Base-by-base conservation (phyloP, 2,113 vertebrate genomes). In the Toxotes chatareus region DNA sequence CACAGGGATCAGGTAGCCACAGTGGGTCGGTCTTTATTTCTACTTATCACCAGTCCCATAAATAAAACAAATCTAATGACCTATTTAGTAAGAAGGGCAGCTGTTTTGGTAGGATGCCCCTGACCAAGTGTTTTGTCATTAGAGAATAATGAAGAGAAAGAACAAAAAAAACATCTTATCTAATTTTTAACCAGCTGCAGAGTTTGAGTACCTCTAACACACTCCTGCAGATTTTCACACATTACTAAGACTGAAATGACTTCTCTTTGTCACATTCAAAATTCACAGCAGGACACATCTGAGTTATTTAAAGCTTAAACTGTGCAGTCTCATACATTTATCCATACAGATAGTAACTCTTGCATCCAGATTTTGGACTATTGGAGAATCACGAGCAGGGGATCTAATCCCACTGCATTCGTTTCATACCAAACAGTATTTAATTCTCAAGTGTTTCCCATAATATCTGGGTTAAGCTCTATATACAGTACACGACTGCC, bases 391-490 rank as follows among this genome's bases (percentile, higher is more conserved):
- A 23, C 27, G 16, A 21, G 60, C 13, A 56, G 23, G 23, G 5
- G 42, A 40, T 34, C 27, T 36, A 47, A 49, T 47, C 73, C 13
- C 47, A 8, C 46, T 59, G 40, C 31, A 46, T 60, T 57, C 11
- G 23, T 69, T 38, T 68, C 19, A 34, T 64, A 59, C 8, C 47
- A 60, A 59, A 57, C 49, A 23, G 6, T 34, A 14, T 13, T 64
- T 55, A 42, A 47, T 49, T 67, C 79, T 85, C 56, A 61, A 79
- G 72, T 76, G 85, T 70, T 61, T 90, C 87, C 80, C 87, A 88
- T 84, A 81, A 60, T 70, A 67, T 73, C 47, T 56, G 80, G 89
- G 79, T 86, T 78, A 88, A 66, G 74, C 88, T 71, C 79, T 82
- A 84, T 71, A 71, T 44, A 83, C 47, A 46, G 14, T 27, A 14